Percentiles rank a stretch among this genome's conserved stretches.
phyloP scores from a whole-genome alignment of 2,797 vertebrate species.

The Fistularia commersonii region DNA sequence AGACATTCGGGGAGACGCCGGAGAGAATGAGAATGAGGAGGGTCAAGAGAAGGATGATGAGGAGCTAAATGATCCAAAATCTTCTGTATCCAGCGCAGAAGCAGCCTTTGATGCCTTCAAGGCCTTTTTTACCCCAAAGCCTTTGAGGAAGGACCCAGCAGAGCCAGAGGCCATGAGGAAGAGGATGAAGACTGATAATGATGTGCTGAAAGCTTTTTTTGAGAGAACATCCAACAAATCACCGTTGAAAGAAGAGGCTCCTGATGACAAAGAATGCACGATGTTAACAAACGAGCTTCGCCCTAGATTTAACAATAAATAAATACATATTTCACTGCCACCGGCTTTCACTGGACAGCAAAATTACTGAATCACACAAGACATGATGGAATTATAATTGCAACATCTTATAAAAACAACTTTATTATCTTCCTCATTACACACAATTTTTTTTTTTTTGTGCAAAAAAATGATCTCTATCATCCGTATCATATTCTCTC shows the following conservation, averaged over 20 bases:
- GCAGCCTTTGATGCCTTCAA: constrained; percentile 91
- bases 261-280: constrained; percentile 82
- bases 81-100: constrained; percentile 71
- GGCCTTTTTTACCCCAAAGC: constrained; percentile 86
- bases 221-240: constrained; percentile 79
- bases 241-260: constrained; percentile 50
- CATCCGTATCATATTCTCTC: background rate
- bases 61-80: constrained; percentile 29
- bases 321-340: background rate
- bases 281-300: background rate
- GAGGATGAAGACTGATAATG: constrained; percentile 84
- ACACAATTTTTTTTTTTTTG: too few species aligned
- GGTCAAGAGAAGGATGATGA: constrained; percentile 11
- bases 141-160: constrained; percentile 79
- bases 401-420: background rate
- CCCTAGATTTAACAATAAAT: background rate
- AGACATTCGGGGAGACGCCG: constrained; percentile 6
- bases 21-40: constrained; percentile 4
- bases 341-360: too few species aligned
- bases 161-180: constrained; percentile 83
- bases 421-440: too few species aligned
- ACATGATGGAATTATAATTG: too few species aligned
- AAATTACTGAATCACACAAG: too few species aligned
- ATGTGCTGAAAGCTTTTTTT: constrained; percentile 83
- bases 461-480: background rate